phyloP scores from a whole-genome alignment of 2,888 invertebrate species.

The Agriopis aurantiaria region DNA sequence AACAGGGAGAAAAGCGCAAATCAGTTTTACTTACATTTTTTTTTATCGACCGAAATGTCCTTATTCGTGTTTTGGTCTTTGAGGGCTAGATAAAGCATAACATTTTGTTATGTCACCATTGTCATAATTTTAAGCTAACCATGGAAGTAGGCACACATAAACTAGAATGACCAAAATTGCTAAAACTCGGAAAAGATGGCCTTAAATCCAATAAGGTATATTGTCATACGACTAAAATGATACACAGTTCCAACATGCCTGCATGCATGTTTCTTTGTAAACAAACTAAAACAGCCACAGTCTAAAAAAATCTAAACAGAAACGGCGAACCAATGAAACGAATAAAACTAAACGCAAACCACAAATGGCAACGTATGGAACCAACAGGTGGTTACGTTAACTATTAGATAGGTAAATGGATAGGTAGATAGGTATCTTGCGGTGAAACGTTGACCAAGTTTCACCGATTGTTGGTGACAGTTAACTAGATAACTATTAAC shows the following conservation, averaged over 20 bases:
- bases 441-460: slow-evolving; percentile 26
- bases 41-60: too few relatives aligned
- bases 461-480: slow-evolving; percentile 25
- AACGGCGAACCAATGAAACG: not conserved
- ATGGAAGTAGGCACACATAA: too few relatives aligned
- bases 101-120: too few relatives aligned
- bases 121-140: too few relatives aligned
- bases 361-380: slow-evolving; percentile 13
- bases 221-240: not conserved
- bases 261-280: not conserved
- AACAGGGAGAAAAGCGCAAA: too few relatives aligned
- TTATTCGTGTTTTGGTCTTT: too few relatives aligned
- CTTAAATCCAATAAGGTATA: too few relatives aligned
- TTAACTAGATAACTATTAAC: slow-evolving; percentile 26
- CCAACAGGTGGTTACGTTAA: slow-evolving; percentile 26
- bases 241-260: not conserved
- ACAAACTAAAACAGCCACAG: not conserved
- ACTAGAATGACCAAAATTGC: too few relatives aligned
- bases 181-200: too few relatives aligned
- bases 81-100: too few relatives aligned
- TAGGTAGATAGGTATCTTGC: slow-evolving; percentile 9
- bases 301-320: slow-evolving; percentile 6
- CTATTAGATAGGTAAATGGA: slow-evolving; percentile 17
- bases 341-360: slow-evolving; percentile 23
- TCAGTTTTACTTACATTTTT: too few relatives aligned